Evolutionary conservation across 1,140 invertebrate genomes (phyloP).

Genomic region (Drosophila varians): DNA sequence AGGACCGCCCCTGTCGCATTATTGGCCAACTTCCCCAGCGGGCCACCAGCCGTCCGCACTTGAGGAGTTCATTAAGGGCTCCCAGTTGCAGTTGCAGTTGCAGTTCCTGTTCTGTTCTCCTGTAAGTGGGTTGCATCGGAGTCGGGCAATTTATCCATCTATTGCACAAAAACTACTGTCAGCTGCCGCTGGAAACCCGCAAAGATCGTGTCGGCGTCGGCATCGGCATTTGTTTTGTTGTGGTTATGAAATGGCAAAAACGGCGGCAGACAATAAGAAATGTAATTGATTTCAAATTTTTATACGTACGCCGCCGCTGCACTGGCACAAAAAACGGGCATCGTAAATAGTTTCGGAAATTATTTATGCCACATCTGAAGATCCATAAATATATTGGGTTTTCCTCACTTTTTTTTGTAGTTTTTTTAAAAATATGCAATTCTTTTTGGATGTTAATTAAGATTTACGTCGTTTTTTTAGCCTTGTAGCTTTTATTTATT

Average conservation of each 20-base stretch:
- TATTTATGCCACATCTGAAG: not conserved
- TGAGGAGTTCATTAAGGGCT: constrained; percentile 5
- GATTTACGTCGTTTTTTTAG: too few relatives aligned
- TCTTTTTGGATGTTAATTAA: too few relatives aligned
- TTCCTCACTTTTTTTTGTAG: not conserved
- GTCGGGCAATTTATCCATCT: constrained; percentile 24
- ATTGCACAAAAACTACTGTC: constrained; percentile 45
- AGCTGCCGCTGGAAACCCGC: constrained; percentile 40
- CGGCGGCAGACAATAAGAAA: constrained; percentile 58
- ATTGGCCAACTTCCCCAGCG: not conserved
- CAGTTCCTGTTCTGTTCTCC: not conserved
- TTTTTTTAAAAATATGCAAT: not conserved
- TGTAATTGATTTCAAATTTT: constrained; percentile 81
- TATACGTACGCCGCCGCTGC: constrained; percentile 10
- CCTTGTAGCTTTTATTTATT: too few relatives aligned
- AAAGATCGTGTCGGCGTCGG: constrained; percentile 39
- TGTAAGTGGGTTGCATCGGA: constrained; percentile 28
- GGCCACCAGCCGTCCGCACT: constrained; percentile 1
- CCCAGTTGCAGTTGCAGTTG: not conserved
- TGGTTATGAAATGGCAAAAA: constrained; percentile 78
- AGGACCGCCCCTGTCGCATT: not conserved
- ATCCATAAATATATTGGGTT: not conserved
- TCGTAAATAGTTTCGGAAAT: not conserved
- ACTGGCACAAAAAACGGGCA: not conserved
- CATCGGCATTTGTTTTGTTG: constrained; percentile 55